Evolutionary conservation across 2,113 vertebrate genomes (phyloP), one percentile per base, ranked within the genome.

Genomic region (Perca fluviatilis): DNA sequence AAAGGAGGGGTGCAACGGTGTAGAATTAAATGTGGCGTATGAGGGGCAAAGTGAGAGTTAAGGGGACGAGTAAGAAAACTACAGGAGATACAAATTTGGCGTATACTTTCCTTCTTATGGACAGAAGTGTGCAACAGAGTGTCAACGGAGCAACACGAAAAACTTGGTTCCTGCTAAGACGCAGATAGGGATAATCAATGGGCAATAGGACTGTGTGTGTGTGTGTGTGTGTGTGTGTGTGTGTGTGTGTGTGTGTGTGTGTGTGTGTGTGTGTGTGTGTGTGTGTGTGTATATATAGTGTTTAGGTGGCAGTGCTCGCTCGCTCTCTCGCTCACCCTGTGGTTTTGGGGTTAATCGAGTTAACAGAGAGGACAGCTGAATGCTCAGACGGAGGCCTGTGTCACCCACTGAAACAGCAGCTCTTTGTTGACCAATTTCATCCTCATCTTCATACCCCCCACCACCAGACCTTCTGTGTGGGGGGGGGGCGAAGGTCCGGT

Each of bases 311-410:
- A 7, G 67, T 30, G 40, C 36, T 51, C n/a, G 4, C 56, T 51
- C 19, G 6, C 50, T 69, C 11, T 1, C 76, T 33, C 6, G 13
- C 68, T 84, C 79, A 56, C 82, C 82, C 88, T 18, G 51, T 27
- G 33, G 62, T 71, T 87, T 56, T 5, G 49, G 27, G 89, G 88
- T 89, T 91, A 93, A 93, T 92, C 43, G 43, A 83, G 91, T 94
- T 94, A 94, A 33, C 16, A 0, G 53, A 6, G 75, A 21, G 33
- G 81, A 51, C 92, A 92, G 93, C 89, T 93, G 91, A 90, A 87
- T n/a, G 76, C 27, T 86, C 84, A 84, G 79, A 88, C 77, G 36
- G 61, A 85, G 69, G 77, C 51, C 78, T 71, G 83, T 46, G 86
- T 90, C 83, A 18, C 47, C 50, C 46, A 2, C 67, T n/a, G 4